A percentile compares a stretch with the other conserved stretches of the same genome.
phyloP scores from a whole-genome alignment of 1,140 invertebrate genomes.

The Eumeta japonica region DNA sequence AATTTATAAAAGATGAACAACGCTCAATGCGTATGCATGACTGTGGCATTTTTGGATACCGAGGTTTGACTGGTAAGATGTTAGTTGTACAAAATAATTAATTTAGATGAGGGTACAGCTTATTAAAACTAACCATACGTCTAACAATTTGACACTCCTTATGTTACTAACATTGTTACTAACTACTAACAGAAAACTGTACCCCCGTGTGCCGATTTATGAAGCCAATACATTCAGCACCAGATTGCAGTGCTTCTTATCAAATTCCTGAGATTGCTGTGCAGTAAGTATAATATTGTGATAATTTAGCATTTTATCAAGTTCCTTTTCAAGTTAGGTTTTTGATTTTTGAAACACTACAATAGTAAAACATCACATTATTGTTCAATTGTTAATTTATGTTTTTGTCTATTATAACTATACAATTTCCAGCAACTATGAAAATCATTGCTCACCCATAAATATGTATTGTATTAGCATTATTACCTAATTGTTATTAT shows the following conservation, averaged over 20 bases:
- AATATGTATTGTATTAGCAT: too few relatives aligned
- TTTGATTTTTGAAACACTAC: too few relatives aligned
- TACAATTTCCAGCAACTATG: too few relatives aligned
- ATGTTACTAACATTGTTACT: too few relatives aligned
- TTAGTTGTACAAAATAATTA: not conserved
- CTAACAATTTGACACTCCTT: too few relatives aligned
- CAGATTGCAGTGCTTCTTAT: constrained; percentile 34
- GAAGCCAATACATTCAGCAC: constrained; percentile 36
- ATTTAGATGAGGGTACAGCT: not conserved
- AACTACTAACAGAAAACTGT: constrained; percentile 51
- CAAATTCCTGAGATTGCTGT: constrained; percentile 49
- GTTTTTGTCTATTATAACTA: too few relatives aligned
- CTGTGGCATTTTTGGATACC: constrained; percentile 54
- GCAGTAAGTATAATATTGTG: constrained; percentile 39
- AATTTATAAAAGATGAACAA: constrained; percentile 56
- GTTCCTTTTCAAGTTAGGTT: too few relatives aligned
- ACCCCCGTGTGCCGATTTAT: constrained; percentile 57
- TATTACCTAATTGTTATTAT: too few relatives aligned
- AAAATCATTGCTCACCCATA: too few relatives aligned
- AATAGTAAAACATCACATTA: too few relatives aligned
- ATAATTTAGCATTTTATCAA: too few relatives aligned
- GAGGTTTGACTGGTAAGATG: constrained; percentile 49
- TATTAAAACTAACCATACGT: constrained; percentile 33
- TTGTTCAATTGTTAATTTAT: too few relatives aligned
- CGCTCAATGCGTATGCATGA: constrained; percentile 56